A percentile compares a stretch with the other conserved stretches of the same genome.
Conservation (phyloP, 2,797 vertebrate species). For the Argyrosomus regius region DNA sequence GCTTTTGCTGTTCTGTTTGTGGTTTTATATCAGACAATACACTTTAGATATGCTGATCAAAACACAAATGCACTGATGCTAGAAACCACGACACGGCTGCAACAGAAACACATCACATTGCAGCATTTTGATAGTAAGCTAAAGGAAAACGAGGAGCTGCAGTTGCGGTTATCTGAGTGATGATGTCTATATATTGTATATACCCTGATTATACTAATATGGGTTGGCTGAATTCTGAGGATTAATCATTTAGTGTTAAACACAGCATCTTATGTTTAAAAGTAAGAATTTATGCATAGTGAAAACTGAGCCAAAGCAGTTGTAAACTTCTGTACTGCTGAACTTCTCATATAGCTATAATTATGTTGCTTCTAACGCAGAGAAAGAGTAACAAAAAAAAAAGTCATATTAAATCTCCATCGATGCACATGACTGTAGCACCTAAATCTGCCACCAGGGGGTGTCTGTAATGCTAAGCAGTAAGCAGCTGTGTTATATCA, state of each 20-base stretch:
- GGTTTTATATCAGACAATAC: not conserved
- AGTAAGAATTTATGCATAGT: not conserved
- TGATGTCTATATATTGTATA: no score
- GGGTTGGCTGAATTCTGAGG: not conserved
- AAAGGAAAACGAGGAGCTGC: not conserved
- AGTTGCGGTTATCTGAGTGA: not conserved
- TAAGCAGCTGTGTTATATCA: conserved; percentile 29
- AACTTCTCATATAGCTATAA: not conserved
- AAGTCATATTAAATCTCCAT: no score
- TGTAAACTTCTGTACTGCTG: not conserved
- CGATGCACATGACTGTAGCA: not conserved
- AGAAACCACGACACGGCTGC: not conserved
- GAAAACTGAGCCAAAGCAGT: not conserved
- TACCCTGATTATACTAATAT: not conserved
- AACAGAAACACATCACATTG: not conserved
- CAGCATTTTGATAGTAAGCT: not conserved
- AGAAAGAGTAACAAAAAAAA: not conserved
- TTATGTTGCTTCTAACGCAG: not conserved
- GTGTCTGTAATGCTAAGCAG: not conserved
- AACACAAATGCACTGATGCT: not conserved
- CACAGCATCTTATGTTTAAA: not conserved
- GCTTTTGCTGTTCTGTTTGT: not conserved
- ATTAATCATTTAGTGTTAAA: not conserved
- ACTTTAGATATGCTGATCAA: not conserved
- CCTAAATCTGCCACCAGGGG: conserved; percentile 43